Evolutionary conservation across 2,888 invertebrate genomes (phyloP), one percentile per base, ranked within the genome.

Genomic region (Thelaira solivaga): DNA sequence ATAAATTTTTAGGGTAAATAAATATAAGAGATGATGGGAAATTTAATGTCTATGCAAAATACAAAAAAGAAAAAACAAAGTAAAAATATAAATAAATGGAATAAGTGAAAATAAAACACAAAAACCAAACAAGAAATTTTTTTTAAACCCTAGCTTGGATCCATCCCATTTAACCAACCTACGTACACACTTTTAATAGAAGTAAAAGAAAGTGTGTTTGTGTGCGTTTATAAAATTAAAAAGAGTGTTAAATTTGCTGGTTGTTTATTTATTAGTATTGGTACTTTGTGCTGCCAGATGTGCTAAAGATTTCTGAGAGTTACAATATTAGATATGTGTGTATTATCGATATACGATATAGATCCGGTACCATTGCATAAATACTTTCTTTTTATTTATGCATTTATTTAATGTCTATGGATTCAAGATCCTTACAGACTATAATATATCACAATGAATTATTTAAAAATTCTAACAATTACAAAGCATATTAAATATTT

Each of bases 121-220:
- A 67, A 59, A 51, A 71, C 18, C 7, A 65, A 57, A 31, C 36
- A 36, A 36, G 7, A 6, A 36, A 57, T 62, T 18, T 41, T n/a
- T n/a, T 62, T 26, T 49, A 68, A 57, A 71, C 26, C 45, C 43
- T 59, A 49, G 68, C 45, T 61, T 69, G 78, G 53, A 53, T 47
- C 53, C 62, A 68, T 59, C 68, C 73, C 26, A 69, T 29, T 43
- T 41, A 59, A 18, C 31, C 16, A 57, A 18, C 1, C 45, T 55
- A 41, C 59, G 59, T 39, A 59, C 39, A 69, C 5, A 61, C 26
- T 53, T 53, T 75, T 69, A 69, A 61, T 76, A 76, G 80, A 80
- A 80, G 61, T 76, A 61, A 65, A 62, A 64, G 53, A 71, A 71
- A 53, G 76, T 73, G 61, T 69, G 53, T 59, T 67, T 43, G 20